Evolutionary conservation across 2,888 invertebrate species (phyloP), one percentile per base, ranked within the genome.

Genomic region (Tetanocera ferruginea): DNA sequence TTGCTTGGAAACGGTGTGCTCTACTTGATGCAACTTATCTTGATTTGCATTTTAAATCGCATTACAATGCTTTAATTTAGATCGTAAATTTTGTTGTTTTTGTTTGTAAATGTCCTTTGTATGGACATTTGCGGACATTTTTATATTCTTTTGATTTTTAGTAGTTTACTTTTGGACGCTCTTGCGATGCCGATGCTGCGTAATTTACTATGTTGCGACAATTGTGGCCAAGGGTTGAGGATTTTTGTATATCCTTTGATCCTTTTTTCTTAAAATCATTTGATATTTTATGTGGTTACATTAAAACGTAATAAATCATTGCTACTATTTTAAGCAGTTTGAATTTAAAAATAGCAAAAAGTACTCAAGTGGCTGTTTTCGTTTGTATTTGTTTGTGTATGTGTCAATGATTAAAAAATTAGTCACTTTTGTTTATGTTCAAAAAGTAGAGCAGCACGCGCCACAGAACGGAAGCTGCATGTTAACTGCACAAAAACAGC

Each of bases 111-210:
- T 2, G 25, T 79, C 78, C 78, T 77, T 76, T 83, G 81, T 83
- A 37, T 82, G 81, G 81, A 82, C 82, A 83, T 79, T 81, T 83
- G 83, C 79, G 83, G 83, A 82, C 82, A 82, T 81, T 83, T 82
- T 81, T 83, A 82, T 82, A 60, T 76, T 73, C 78, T 78, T 82
- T 80, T 81, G 76, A 80, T 81, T 60, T 73, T 49, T 55, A 55
- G 31, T 55, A 55, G 43, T 28, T 31, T 49, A n/a, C 64, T 19
- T 34, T 51, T 52, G 75, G 19, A 5, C 23, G 66, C 11, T 34
- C 19, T 64, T 28, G 9, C 25, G 37, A 66, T n/a, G 23, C 14
- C 55, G 55, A 66, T 52, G 75, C 66, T 52, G 75, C 66, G 66
- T 66, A 64, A 66, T 75, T 75, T 66, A 6, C 66, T 52, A 5